Evolutionary conservation across 2,888 invertebrate genomes (phyloP).

Genomic region (Matsumyia berberina): DNA sequence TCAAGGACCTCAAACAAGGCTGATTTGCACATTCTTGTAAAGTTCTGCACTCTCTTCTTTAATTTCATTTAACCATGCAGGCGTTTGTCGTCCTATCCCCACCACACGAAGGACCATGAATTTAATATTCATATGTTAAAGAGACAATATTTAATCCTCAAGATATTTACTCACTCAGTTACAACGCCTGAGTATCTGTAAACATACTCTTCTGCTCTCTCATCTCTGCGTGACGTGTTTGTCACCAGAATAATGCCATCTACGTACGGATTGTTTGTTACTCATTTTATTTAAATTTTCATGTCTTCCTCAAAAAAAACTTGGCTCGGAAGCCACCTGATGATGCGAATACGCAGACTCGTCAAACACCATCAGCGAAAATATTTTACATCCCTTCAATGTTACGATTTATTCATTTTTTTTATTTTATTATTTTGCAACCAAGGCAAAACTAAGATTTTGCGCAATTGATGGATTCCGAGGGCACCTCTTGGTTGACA

Average conservation of each 20-base stretch:
- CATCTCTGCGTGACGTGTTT: not conserved
- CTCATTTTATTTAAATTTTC: constrained; percentile 6
- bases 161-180: constrained; percentile 53
- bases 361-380: not conserved
- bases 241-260: not conserved
- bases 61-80: constrained; percentile 11
- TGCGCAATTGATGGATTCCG: constrained; percentile 35
- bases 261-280: not conserved
- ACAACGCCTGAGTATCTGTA: constrained; percentile 38
- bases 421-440: not conserved
- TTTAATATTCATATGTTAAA: constrained; percentile 38
- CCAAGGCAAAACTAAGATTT: not conserved
- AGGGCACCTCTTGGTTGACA: constrained; percentile 25
- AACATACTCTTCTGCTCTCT: constrained; percentile 20
- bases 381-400: constrained; percentile 3
- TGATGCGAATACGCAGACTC: constrained; percentile 4
- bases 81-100: not conserved
- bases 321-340: not conserved
- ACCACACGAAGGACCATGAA: not conserved
- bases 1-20: not conserved
- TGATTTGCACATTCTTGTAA: constrained; percentile 20
- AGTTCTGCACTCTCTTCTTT: not conserved
- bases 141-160: constrained; percentile 31
- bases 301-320: not conserved
- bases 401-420: not conserved